phyloP scores from a whole-genome alignment of 2,113 vertebrate species.

The Amazona guildingii region DNA sequence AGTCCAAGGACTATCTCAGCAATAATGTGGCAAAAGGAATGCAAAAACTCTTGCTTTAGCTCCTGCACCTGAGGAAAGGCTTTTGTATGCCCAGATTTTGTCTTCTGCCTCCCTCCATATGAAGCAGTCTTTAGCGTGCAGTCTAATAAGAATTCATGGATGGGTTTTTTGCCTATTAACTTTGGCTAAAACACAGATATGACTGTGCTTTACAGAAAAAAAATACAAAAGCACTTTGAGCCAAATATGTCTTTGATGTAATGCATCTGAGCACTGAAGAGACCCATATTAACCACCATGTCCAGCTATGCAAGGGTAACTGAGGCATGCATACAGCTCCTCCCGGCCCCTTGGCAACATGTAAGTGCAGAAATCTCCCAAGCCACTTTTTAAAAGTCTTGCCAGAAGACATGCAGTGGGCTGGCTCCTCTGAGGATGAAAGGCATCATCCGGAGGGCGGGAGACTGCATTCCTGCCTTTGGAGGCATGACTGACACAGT shows the following conservation, averaged over 20 bases:
- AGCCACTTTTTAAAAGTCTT: background rate
- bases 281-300: background rate
- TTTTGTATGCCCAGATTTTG: background rate
- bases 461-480: background rate
- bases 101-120: background rate
- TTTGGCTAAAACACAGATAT: background rate
- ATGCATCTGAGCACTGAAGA: background rate
- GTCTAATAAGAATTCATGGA: background rate
- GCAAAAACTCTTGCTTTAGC: background rate
- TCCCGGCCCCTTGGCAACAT: accelerated
- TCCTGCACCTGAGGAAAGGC: background rate
- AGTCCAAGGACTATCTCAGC: constrained; percentile 3
- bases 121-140: background rate
- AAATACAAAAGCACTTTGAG: background rate
- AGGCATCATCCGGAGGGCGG: background rate
- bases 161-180: background rate
- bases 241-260: background rate
- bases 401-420: background rate
- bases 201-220: background rate
- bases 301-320: background rate
- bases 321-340: accelerated
- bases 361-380: background rate
- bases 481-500: background rate
- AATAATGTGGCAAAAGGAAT: background rate
- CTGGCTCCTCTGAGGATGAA: background rate